Evolutionary conservation across 2,888 invertebrate species (phyloP).

Genomic region (Campoplex capitator): DNA sequence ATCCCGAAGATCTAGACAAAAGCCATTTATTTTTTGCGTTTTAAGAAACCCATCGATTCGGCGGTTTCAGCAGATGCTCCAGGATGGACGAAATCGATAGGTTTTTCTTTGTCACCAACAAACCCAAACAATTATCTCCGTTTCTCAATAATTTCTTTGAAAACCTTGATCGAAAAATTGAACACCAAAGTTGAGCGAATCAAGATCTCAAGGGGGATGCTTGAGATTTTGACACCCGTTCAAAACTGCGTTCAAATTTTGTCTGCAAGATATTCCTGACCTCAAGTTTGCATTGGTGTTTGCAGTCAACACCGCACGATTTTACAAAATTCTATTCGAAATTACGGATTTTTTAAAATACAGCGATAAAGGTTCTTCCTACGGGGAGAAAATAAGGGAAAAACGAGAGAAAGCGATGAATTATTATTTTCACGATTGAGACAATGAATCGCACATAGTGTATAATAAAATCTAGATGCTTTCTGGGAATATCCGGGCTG

Average conservation of each 20-base stretch:
- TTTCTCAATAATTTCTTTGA: too few species aligned
- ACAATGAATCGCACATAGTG: not conserved
- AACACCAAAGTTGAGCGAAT: too few species aligned
- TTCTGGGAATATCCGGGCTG: constrained; percentile 57
- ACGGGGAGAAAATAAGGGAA: not conserved
- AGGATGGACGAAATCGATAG: too few species aligned
- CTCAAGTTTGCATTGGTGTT: not conserved
- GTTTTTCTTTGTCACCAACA: too few species aligned
- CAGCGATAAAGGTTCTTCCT: not conserved
- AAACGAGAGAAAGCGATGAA: not conserved
- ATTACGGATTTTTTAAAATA: not conserved
- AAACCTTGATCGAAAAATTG: too few species aligned
- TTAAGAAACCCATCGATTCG: too few species aligned
- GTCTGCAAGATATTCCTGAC: not conserved
- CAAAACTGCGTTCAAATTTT: not conserved
- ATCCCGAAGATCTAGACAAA: too few species aligned
- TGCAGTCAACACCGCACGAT: not conserved
- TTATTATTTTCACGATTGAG: not conserved
- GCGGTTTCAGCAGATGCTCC: too few species aligned
- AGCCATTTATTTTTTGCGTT: too few species aligned
- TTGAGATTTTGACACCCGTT: not conserved
- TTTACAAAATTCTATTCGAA: not conserved
- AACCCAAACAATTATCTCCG: too few species aligned
- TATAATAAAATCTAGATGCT: constrained; percentile 31
- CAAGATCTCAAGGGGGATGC: too few species aligned